Conservation (phyloP, 2,888 invertebrate genomes). For the Trissolcus japonicus region DNA sequence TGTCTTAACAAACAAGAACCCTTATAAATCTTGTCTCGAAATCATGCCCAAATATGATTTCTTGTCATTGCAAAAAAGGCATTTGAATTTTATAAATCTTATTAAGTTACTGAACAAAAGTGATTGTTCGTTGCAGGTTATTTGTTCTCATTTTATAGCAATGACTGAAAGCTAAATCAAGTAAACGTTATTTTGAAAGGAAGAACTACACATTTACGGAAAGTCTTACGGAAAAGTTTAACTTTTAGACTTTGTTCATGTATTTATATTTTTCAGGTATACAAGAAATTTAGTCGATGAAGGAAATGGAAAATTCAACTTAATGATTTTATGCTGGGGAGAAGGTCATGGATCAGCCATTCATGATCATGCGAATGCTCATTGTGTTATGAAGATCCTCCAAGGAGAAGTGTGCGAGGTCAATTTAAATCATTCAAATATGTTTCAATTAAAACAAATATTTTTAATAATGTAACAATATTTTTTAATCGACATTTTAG, state of each 20-base stretch:
- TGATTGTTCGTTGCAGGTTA: too few relatives aligned
- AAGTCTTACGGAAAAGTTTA: too few relatives aligned
- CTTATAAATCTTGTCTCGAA: too few relatives aligned
- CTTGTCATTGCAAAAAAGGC: too few relatives aligned
- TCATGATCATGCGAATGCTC: conserved; percentile 96
- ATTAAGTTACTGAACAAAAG: too few relatives aligned
- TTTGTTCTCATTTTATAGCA: too few relatives aligned
- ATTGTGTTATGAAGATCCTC: conserved; percentile 98
- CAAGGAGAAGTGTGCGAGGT: conserved; percentile 90
- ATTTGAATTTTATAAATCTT: too few relatives aligned
- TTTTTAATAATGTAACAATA: not conserved
- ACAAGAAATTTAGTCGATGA: conserved; percentile 96
- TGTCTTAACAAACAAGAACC: too few relatives aligned
- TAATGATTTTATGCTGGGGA: conserved; percentile 99
- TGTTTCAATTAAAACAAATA: not conserved
- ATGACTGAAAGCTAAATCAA: too few relatives aligned
- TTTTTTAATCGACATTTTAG: conserved; percentile 57
- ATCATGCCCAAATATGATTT: too few relatives aligned
- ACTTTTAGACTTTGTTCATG: not conserved
- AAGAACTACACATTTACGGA: too few relatives aligned
- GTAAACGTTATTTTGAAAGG: too few relatives aligned
- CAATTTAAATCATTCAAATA: conserved; percentile 2
- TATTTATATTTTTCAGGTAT: conserved; percentile 81
- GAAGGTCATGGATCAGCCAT: conserved; percentile 96
- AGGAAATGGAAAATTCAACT: conserved; percentile 97